Percentiles rank a stretch among this genome's conserved stretches.
Evolutionary conservation across 2,888 invertebrate species (phyloP).

Genomic region (Yponomeuta sedellus): DNA sequence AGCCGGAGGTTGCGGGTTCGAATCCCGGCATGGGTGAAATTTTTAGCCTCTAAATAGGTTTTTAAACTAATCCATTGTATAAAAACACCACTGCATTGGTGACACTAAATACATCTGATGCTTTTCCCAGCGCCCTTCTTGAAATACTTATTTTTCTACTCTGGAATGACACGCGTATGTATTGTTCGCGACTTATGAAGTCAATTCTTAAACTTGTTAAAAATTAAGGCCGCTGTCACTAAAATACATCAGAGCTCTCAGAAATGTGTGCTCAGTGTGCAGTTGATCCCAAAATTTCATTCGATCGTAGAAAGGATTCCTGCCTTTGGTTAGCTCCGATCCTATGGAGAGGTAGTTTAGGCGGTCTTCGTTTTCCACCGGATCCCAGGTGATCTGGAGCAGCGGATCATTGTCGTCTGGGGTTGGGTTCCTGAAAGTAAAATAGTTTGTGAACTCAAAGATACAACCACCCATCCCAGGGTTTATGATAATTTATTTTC

Average conservation of each 20-base stretch:
- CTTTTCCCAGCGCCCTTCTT: no score
- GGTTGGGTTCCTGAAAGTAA: conserved; percentile 56
- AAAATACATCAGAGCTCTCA: conserved; percentile 50
- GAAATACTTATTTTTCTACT: no score
- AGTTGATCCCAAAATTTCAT: conserved; percentile 67
- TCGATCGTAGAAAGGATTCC: conserved; percentile 59
- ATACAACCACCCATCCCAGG: no score
- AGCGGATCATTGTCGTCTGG: conserved; percentile 53
- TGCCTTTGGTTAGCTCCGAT: conserved; percentile 58
- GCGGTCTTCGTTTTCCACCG: conserved; percentile 49
- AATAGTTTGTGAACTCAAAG: not conserved
- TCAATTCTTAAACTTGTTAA: conserved; percentile 27
- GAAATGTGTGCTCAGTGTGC: conserved; percentile 46
- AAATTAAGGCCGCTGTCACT: conserved; percentile 51
- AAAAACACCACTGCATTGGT: no score
- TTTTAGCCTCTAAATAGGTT: no score
- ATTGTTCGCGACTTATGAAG: no score
- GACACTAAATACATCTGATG: no score
- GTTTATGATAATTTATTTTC: no score
- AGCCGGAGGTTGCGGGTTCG: no score
- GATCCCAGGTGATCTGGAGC: conserved; percentile 62
- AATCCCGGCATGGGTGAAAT: no score
- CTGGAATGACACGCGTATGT: no score
- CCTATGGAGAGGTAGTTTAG: conserved; percentile 62
- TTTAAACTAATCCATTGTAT: no score